Conservation (phyloP, 2,888 invertebrate species). For the Eilema depressum region DNA sequence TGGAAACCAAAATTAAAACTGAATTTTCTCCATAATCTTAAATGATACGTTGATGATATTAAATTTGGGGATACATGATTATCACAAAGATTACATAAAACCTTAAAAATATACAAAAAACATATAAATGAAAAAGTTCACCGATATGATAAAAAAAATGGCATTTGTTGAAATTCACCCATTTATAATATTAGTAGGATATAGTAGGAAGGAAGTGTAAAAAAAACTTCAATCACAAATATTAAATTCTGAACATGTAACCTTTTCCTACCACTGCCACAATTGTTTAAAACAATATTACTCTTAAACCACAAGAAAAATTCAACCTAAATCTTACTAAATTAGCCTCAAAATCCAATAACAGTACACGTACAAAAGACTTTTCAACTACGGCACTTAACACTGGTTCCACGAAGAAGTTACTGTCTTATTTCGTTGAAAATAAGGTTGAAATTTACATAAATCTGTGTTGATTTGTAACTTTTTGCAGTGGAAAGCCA, state of each 20-base stretch:
- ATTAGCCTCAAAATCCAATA: conserved; percentile 19
- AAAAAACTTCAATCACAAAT: conserved; percentile 25
- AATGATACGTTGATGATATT: too few relatives aligned
- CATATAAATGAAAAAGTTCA: too few relatives aligned
- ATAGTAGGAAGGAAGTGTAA: too few relatives aligned
- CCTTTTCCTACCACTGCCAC: conserved; percentile 29
- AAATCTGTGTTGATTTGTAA: conserved; percentile 11
- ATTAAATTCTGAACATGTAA: conserved; percentile 37
- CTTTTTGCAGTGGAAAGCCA: conserved; percentile 38
- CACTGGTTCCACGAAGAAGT: conserved; percentile 7
- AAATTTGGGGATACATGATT: too few relatives aligned
- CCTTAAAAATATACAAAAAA: too few relatives aligned
- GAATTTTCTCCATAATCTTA: too few relatives aligned
- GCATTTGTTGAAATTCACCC: too few relatives aligned
- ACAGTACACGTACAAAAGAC: conserved; percentile 18
- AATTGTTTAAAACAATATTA: conserved; percentile 31
- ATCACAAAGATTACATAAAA: too few relatives aligned
- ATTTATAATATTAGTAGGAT: too few relatives aligned
- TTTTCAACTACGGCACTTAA: conserved; percentile 15
- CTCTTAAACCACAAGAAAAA: background rate
- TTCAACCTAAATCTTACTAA: accelerated
- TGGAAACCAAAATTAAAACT: too few relatives aligned
- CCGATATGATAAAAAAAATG: too few relatives aligned
- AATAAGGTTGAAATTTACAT: conserved; percentile 18
- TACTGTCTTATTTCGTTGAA: accelerated